Evolutionary conservation across 92 coral and sea anemone species (phyloP), one percentile per base, ranked within the genome.

Genomic region (Metridium senile): DNA sequence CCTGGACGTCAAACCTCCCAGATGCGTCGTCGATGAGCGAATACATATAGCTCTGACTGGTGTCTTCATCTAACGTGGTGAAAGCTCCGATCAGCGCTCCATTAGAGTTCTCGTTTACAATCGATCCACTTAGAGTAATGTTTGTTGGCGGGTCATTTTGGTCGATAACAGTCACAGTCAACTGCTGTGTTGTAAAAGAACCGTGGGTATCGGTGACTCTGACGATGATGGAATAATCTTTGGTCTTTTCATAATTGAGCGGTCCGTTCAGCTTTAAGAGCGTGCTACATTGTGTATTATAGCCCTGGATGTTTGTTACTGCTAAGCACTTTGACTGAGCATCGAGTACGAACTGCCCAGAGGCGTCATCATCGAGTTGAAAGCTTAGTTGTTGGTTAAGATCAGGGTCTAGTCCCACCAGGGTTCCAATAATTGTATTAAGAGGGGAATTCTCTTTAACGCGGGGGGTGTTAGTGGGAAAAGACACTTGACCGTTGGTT

Each of bases 161-260:
- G 57, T 91, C 97, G 11, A 76, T 54, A 39, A 91, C 71, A 23
- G 71, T 26, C 19, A 91, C 85, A 10, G 58, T 66, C 17, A 89
- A 74, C 53, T 71, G 93, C 47, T 81, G 79, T 20, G 81, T 47
- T 13, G 70, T 74, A 52, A 84, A 82, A 28, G 84, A 71, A 0
- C 96, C 92, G n/a, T 93, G 89, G 56, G 54, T 83, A 58, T 95
- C 99, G 9, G 89, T 85, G 1, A 83, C 97, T 59, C 93, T 86
- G 26, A 84, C 84, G 0, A 82, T 84, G 19, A 95, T 75, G n/a
- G 25, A 26, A 31, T 82, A 83, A 53, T 58, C 84, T 7, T 43
- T 56, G 6, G 79, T 62, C 47, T 56, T 43, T 70, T 95, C 99
- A 74, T 89, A 92, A 43, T 95, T 85, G 46, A 95, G 72, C 11